Evolutionary conservation across 1,140 invertebrate species (phyloP), one percentile per base, ranked within the genome.

Genomic region (Caenorhabditis tropicalis): DNA sequence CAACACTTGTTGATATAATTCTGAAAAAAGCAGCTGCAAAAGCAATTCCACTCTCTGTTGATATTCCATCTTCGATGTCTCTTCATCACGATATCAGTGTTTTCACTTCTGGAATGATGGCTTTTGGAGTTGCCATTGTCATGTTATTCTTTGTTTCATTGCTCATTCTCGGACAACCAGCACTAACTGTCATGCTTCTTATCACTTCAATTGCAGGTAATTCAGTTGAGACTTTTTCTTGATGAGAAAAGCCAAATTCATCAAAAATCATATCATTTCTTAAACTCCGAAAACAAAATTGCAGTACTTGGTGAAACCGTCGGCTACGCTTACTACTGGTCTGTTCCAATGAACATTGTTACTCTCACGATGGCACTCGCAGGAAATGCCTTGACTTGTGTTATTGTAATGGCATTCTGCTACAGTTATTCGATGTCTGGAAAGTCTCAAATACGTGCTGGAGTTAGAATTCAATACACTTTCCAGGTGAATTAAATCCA

Each of bases 321-420:
- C n/a, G 86, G 84, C 1, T 87, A 82, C 29, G 53, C 83, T 12
- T 48, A 49, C 29, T 49, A 74, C 29, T 87, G 86, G 86, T 33
- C 39, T 9, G 86, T 87, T 9, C 83, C 86, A 21, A 48, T 87
- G 36, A 87, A 87, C 60, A 74, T 85, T n/a, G 60, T 85, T 19
- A 87, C 83, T 9, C 36, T 86, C 1, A 84, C 83, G 0, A 81
- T 85, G 56, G 74, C 74, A 27, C 24, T 87, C 0, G 84, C 84
- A 21, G 83, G 60, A 51, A 84, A 86, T 51, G 86, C 86, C 0
- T 48, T 87, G 46, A 85, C 86, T 31, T 81, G 79, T 31, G 83
- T 86, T 6, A 65, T 87, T n/a, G 84, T 81, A 16, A 82, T 87
- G 39, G 58, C 83, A 15, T 87, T 85, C 80, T 85, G 86, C 21